Percentiles rank a stretch among this genome's conserved stretches.
These are phyloP conservation scores for Notospermus geniculatus DNA, from an alignment of 1,140 invertebrate species.

Conservation along the genomic window DNA sequence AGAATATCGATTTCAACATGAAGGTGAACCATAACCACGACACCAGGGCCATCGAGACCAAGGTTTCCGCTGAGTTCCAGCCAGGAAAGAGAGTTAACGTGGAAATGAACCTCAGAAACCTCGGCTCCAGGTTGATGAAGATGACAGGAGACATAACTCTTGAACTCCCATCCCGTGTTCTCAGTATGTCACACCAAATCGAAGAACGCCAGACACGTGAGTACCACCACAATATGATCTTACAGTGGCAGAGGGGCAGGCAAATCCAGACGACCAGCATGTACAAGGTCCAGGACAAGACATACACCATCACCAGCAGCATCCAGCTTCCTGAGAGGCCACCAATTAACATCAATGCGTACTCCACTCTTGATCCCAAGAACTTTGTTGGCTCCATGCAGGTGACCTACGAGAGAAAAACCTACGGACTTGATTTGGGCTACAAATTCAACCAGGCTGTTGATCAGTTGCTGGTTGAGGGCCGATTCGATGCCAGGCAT, in stretches of 20 bases:
- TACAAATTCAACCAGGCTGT: neutral
- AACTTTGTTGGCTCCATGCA: conserved; percentile 19
- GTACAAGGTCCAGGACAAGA: neutral
- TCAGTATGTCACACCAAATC: conserved; percentile 13
- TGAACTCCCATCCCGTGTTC: conserved; percentile 26
- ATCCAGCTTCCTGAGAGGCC: conserved; percentile 18
- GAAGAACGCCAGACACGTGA: conserved; percentile 13
- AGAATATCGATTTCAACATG: conserved; percentile 23
- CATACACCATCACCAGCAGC: conserved; percentile 8
- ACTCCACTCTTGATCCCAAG: conserved; percentile 20
- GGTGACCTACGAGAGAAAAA: neutral
- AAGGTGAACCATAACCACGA: conserved; percentile 19
- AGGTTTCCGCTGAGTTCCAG: conserved; percentile 11
- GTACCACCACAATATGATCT: conserved; percentile 17
- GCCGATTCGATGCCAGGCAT: neutral
- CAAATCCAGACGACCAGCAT: neutral
- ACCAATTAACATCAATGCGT: conserved; percentile 22
- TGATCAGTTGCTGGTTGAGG: neutral
- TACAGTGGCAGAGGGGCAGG: conserved; percentile 6
- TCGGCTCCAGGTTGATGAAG: conserved; percentile 17
- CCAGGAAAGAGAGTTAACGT: conserved; percentile 15
- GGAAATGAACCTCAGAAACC: conserved; percentile 14
- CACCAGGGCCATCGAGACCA: conserved; percentile 16
- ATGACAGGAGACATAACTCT: conserved; percentile 18
- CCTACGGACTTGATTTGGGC: neutral